phyloP scores from a whole-genome alignment of 1,140 invertebrate genomes.

The Zaprionus camerounensis region DNA sequence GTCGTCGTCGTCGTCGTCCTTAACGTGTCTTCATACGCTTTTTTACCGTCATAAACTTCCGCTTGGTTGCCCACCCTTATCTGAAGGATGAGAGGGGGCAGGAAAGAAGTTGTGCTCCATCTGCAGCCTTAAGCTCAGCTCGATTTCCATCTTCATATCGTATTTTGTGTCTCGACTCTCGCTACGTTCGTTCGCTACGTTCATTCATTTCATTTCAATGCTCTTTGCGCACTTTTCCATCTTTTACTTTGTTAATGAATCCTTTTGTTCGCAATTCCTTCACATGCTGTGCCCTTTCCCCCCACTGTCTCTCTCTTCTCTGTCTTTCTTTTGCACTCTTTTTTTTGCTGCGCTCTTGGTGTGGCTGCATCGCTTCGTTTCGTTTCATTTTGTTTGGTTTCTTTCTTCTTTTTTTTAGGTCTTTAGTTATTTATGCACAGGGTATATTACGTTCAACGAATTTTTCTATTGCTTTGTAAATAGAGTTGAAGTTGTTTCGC shows the following conservation, averaged over 20 bases:
- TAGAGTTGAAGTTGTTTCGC: neutral
- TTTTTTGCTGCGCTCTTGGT: conserved; percentile 8
- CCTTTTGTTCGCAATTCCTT: conserved; percentile 75
- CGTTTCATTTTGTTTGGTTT: neutral
- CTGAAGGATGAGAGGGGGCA: too few relatives aligned
- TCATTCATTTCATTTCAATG: conserved; percentile 46
- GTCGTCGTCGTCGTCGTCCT: conserved; percentile 13
- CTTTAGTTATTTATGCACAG: conserved; percentile 1
- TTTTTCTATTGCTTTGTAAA: conserved; percentile 11
- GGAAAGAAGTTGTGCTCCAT: neutral
- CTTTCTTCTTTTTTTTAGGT: conserved; percentile 16
- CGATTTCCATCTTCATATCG: conserved; percentile 20
- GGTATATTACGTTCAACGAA: conserved; percentile 13
- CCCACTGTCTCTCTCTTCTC: conserved; percentile 1
- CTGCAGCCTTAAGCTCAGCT: neutral
- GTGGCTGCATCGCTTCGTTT: conserved; percentile 16
- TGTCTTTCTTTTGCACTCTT: conserved; percentile 1
- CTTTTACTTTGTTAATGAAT: conserved; percentile 81
- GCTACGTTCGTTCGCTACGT: conserved; percentile 34
- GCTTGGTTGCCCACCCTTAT: conserved; percentile 47
- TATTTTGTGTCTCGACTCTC: conserved; percentile 18
- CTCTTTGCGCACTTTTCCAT: conserved; percentile 59
- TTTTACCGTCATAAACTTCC: conserved; percentile 69
- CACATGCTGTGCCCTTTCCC: conserved; percentile 33
- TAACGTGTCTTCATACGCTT: conserved; percentile 48